Conservation (phyloP, 1,140 invertebrate genomes). For the Hesperophylax magnus region DNA sequence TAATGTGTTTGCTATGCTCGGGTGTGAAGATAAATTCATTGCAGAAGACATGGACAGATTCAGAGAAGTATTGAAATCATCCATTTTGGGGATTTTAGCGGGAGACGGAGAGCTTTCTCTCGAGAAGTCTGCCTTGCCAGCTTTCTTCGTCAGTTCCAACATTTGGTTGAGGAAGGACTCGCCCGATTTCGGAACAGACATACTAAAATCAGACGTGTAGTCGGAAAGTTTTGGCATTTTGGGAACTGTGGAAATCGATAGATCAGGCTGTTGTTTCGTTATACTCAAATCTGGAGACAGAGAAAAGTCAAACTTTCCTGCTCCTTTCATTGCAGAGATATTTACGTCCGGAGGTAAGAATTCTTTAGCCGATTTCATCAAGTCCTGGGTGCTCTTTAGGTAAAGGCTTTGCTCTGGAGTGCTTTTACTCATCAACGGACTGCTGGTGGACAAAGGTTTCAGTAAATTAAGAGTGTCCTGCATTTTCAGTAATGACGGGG, state of each 20-base stretch:
- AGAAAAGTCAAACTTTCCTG: slow-evolving; percentile 62
- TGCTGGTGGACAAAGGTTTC: slow-evolving; percentile 67
- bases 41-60: slow-evolving; percentile 63
- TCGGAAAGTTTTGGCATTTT: slow-evolving; percentile 53
- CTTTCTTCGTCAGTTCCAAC: slow-evolving; percentile 69
- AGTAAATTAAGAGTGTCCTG: slow-evolving; percentile 65
- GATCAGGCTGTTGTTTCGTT: slow-evolving; percentile 53
- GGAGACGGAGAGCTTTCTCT: slow-evolving; percentile 63
- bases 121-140: slow-evolving; percentile 67
- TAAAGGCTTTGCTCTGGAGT: slow-evolving; percentile 65
- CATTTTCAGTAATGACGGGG: slow-evolving; percentile 70
- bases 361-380: slow-evolving; percentile 67
- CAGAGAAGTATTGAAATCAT: slow-evolving; percentile 61
- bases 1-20: slow-evolving; percentile 66
- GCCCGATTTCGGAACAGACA: slow-evolving; percentile 61
- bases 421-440: slow-evolving; percentile 65
- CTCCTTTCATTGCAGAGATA: slow-evolving; percentile 62
- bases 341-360: slow-evolving; percentile 69
- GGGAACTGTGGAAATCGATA: slow-evolving; percentile 52
- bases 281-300: slow-evolving; percentile 51
- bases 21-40: slow-evolving; percentile 60
- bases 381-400: slow-evolving; percentile 67
- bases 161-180: slow-evolving; percentile 70
- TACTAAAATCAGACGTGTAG: slow-evolving; percentile 62
- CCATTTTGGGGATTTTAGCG: slow-evolving; percentile 64